phyloP scores from a whole-genome alignment of 2,113 vertebrate species.

The Hypanus sabinus region DNA sequence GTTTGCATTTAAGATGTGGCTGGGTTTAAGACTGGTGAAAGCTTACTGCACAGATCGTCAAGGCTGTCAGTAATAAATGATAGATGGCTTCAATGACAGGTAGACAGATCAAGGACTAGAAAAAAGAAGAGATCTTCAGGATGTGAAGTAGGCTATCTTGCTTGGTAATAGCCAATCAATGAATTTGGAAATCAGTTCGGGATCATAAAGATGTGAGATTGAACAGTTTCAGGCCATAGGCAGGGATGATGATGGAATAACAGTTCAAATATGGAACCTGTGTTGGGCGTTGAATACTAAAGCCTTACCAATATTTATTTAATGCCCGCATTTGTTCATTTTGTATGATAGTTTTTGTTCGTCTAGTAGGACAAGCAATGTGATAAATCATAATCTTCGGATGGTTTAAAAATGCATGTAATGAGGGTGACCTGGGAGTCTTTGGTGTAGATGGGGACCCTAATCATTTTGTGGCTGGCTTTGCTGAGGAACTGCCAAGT shows the following conservation, averaged over 20 bases:
- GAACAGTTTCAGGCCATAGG: neutral
- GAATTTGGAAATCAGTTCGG: neutral
- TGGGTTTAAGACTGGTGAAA: neutral
- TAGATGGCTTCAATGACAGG: neutral
- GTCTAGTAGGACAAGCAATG: neutral
- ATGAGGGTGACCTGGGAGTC: neutral
- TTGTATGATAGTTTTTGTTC: too few relatives aligned
- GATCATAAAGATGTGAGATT: neutral
- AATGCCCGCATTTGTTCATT: neutral
- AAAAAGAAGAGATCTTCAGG: neutral
- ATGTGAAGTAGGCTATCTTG: neutral
- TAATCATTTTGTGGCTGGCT: neutral
- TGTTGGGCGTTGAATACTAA: neutral
- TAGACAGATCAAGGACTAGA: neutral
- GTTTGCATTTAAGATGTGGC: neutral
- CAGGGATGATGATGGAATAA: neutral
- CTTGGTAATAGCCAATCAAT: neutral
- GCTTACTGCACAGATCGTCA: neutral
- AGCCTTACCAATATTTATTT: neutral
- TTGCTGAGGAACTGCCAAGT: neutral
- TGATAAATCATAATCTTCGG: neutral
- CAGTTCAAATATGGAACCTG: neutral
- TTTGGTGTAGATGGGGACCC: neutral
- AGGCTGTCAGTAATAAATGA: neutral
- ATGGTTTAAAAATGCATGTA: neutral